Conservation (phyloP, 2,113 vertebrate genomes). For the Brachyhypopomus occidentalis region DNA sequence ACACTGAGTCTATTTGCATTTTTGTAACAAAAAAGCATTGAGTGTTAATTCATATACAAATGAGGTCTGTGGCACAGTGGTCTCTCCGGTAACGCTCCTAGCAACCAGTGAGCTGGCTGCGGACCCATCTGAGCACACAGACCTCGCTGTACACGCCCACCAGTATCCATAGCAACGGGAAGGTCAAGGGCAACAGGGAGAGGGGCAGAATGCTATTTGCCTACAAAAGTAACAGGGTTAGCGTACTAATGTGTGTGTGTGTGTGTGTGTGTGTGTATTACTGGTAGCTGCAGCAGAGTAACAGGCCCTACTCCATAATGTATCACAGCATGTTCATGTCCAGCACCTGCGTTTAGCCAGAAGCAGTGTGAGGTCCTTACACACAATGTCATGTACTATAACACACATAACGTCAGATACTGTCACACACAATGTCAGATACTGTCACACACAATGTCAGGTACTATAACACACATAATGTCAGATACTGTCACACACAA, state of each 20-base stretch:
- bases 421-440: no score
- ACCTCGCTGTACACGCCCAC: constrained; percentile 48
- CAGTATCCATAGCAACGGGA: constrained; percentile 51
- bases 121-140: constrained; percentile 38
- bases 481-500: no score
- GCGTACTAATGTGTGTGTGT: not conserved
- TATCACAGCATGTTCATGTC: constrained; percentile 43
- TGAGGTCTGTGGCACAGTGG: not conserved
- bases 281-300: constrained; percentile 50
- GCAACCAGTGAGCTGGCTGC: constrained; percentile 25
- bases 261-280: constrained; percentile 18
- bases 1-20: not conserved
- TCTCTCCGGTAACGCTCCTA: constrained; percentile 1
- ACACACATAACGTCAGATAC: no score
- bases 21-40: no score
- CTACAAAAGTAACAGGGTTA: constrained; percentile 7
- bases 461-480: no score
- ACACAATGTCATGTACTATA: no score
- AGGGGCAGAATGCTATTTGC: constrained; percentile 42
- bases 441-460: no score
- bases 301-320: constrained; percentile 51
- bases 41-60: not conserved
- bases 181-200: constrained; percentile 51
- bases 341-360: constrained; percentile 32
- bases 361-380: not conserved